phyloP scores from a whole-genome alignment of 2,113 vertebrate genomes.

The Hymenochirus boettgeri region DNA sequence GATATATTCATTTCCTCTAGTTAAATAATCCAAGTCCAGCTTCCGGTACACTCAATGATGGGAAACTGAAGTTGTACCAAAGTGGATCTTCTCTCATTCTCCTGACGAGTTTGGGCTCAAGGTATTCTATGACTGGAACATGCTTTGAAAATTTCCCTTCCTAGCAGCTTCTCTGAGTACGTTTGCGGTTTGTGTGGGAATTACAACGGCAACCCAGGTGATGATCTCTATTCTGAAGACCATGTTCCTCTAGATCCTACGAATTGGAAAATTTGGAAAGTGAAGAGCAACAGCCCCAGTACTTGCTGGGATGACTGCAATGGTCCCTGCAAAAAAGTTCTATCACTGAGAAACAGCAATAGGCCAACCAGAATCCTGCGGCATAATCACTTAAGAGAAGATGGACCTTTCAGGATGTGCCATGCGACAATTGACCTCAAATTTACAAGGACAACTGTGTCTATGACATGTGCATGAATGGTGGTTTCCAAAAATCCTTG shows the following conservation, averaged over 20 bases:
- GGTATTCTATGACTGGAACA: conserved; percentile 56
- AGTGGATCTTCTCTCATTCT: conserved; percentile 47
- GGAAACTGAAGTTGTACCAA: conserved; percentile 47
- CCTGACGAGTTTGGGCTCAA: conserved; percentile 52
- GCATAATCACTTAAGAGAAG: conserved; percentile 42
- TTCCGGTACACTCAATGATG: conserved; percentile 47
- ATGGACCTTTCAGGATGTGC: conserved; percentile 45
- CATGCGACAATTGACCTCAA: conserved; percentile 35
- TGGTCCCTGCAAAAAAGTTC: conserved; percentile 42
- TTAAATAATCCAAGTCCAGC: conserved; percentile 54
- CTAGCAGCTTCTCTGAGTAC: conserved; percentile 41
- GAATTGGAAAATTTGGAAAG: conserved; percentile 50
- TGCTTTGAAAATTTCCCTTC: conserved; percentile 51
- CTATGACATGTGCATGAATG: conserved; percentile 42
- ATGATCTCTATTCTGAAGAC: conserved; percentile 45
- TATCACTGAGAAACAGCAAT: conserved; percentile 18
- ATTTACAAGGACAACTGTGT: conserved; percentile 45
- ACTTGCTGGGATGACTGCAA: conserved; percentile 52
- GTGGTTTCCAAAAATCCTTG: conserved; percentile 32
- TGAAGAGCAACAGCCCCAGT: conserved; percentile 39
- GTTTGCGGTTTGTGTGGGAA: conserved; percentile 66
- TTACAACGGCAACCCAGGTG: conserved; percentile 51
- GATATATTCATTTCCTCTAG: conserved; percentile 41
- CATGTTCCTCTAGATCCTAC: accelerated
- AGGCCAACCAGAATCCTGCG: conserved; percentile 30